A percentile compares a stretch with the other conserved stretches of the same genome.
Conservation (phyloP, 2,888 invertebrate species). For the Andrena minutula region DNA sequence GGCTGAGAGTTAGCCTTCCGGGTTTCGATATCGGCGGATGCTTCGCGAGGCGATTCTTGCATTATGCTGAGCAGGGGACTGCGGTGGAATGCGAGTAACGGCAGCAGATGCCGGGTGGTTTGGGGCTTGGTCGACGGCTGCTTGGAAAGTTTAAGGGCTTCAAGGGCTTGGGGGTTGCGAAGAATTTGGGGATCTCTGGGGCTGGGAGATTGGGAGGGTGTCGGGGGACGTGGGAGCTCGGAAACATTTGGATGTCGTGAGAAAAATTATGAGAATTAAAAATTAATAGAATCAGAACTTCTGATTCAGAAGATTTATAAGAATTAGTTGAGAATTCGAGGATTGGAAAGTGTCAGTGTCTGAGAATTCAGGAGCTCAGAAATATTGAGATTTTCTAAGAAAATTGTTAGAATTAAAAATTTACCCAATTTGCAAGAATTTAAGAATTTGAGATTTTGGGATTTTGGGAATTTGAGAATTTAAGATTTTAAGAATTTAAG, state of each 20-base stretch:
- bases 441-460: no score
- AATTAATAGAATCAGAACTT: neutral
- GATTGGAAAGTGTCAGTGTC: neutral
- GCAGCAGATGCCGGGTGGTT: no score
- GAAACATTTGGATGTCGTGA: neutral
- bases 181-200: no score
- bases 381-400: neutral
- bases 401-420: neutral
- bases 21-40: neutral
- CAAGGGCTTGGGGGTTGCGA: no score
- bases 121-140: no score
- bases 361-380: neutral
- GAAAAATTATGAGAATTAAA: neutral
- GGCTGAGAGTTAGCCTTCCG: conserved; percentile 34
- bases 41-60: neutral
- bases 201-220: neutral
- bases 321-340: neutral
- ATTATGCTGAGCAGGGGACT: neutral
- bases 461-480: neutral
- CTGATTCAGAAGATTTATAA: neutral
- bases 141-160: no score
- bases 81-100: neutral
- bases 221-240: neutral
- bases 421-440: neutral
- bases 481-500: neutral